Evolutionary conservation across 2,113 vertebrate species (phyloP), one percentile per base, ranked within the genome.

Genomic region (Mormoops blainvillei): DNA sequence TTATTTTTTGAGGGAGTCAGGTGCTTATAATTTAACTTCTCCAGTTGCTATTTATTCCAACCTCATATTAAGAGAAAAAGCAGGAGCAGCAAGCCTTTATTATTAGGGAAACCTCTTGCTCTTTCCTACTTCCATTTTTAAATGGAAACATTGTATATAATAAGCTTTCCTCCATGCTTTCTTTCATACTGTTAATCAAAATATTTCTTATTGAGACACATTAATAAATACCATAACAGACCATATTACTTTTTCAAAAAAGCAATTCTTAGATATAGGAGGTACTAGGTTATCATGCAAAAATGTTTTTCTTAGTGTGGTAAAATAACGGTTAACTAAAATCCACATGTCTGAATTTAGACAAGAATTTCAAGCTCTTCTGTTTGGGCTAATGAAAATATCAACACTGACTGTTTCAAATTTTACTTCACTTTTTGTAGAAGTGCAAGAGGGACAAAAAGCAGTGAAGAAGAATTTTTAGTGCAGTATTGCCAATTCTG

Each of bases 121-220:
- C 81, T 81, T 77, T 94, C 43, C 20, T 95, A 28, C 71, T 94
- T 94, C 94, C 74, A 92, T 85, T 33, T 96, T 97, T 38, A 97
- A 89, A 82, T 94, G n/a, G 28, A 93, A 89, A 94, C 77, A 90
- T 86, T 81, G 11, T 73, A 11, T 70, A n/a, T n/a, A n/a, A 73
- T 88, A 22, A 73, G 14, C 26, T 68, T 61, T 67, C 38, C 54
- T 95, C 54, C 43, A 63, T 94, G 14, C 6, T 63, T 92, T 81
- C 61, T 77, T 84, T 86, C 43, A 82, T 24, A 77, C 0, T 87
- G 33, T 50, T 95, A 95, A 81, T 54, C 76, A 92, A 77, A 92
- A 84, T 90, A 82, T 48, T 50, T 63, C 20, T 76, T 36, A 81
- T 33, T 43, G 77, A 78, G 50, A 33, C 6, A 80, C 18, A 68